phyloP scores from a whole-genome alignment of 1,140 invertebrate genomes.

The Oryzaephilus surinamensis region DNA sequence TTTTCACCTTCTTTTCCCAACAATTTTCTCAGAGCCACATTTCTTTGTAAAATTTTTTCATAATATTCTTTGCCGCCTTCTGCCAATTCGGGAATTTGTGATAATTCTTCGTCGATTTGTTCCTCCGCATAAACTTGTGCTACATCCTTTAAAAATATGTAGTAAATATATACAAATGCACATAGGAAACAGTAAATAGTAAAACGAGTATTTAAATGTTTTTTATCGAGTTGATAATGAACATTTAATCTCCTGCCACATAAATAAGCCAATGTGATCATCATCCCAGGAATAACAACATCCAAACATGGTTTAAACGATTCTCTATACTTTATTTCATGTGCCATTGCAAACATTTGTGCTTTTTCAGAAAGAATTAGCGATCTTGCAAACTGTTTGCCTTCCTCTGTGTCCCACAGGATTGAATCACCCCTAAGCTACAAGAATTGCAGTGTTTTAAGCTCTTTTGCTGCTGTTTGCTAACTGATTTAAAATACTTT shows the following conservation, averaged over 20 bases:
- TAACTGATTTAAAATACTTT: conserved; percentile 31
- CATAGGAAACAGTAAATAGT: conserved; percentile 46
- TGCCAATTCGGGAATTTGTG: conserved; percentile 49
- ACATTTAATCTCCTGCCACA: conserved; percentile 42
- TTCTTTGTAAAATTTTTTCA: conserved; percentile 56
- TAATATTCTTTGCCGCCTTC: conserved; percentile 67
- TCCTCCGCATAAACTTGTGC: conserved; percentile 49
- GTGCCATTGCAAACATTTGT: conserved; percentile 65
- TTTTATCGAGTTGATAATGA: conserved; percentile 44
- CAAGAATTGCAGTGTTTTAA: conserved; percentile 14
- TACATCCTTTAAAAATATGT: conserved; percentile 52
- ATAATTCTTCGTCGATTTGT: conserved; percentile 48
- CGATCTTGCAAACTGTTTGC: conserved; percentile 49
- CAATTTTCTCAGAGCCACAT: conserved; percentile 56
- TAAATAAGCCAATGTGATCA: conserved; percentile 34
- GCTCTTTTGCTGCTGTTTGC: conserved; percentile 1
- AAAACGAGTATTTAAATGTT: conserved; percentile 39
- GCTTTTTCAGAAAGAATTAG: conserved; percentile 61
- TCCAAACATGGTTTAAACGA: conserved; percentile 44
- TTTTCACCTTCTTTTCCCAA: conserved; percentile 47
- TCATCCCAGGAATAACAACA: conserved; percentile 39
- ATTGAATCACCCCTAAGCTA: conserved; percentile 47
- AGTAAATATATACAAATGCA: conserved; percentile 46
- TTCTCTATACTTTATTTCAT: conserved; percentile 51
- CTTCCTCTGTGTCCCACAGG: conserved; percentile 49